Evolutionary conservation across 2,888 invertebrate species (phyloP).

Genomic region (Andrena marginata): DNA sequence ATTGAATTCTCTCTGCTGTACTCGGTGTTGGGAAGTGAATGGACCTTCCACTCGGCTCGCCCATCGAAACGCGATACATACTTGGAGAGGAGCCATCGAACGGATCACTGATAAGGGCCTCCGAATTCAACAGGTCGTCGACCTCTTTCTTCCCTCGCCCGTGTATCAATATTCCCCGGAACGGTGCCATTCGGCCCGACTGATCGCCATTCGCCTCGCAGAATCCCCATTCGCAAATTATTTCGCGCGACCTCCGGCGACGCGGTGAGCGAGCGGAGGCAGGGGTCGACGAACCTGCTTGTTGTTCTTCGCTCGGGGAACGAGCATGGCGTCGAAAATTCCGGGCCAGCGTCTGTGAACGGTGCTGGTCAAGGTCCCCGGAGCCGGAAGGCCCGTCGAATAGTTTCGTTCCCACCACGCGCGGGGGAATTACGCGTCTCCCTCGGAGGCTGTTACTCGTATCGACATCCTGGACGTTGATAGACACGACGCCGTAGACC

Average conservation of each 20-base stretch:
- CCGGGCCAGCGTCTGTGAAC: slow-evolving; percentile 40
- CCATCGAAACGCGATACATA: too few species aligned
- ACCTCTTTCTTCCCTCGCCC: slow-evolving; percentile 25
- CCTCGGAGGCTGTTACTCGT: neutral
- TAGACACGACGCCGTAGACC: neutral
- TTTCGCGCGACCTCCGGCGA: slow-evolving; percentile 35
- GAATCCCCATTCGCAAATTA: slow-evolving; percentile 52
- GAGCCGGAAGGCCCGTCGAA: slow-evolving; percentile 39
- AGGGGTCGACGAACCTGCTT: slow-evolving; percentile 54
- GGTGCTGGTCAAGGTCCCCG: slow-evolving; percentile 49
- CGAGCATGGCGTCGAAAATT: slow-evolving; percentile 59
- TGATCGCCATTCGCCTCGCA: slow-evolving; percentile 40
- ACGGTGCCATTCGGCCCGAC: slow-evolving; percentile 55
- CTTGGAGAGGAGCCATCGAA: too few species aligned
- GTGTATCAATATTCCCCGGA: slow-evolving; percentile 13
- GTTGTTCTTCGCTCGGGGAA: slow-evolving; percentile 48
- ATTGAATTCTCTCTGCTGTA: too few species aligned
- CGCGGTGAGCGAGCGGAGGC: slow-evolving; percentile 7
- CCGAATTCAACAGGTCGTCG: slow-evolving; percentile 21
- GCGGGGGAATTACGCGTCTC: slow-evolving; percentile 21
- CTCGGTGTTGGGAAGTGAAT: too few species aligned
- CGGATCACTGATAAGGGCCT: neutral
- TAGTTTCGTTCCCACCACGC: slow-evolving; percentile 30
- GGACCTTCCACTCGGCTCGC: too few species aligned
- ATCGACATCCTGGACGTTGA: neutral